Percentiles rank a stretch among this genome's conserved stretches.
These are phyloP conservation scores for Pachyseris speciosa DNA, from an alignment of 64 coral and sea anemone species.

Conservation along the genomic window DNA sequence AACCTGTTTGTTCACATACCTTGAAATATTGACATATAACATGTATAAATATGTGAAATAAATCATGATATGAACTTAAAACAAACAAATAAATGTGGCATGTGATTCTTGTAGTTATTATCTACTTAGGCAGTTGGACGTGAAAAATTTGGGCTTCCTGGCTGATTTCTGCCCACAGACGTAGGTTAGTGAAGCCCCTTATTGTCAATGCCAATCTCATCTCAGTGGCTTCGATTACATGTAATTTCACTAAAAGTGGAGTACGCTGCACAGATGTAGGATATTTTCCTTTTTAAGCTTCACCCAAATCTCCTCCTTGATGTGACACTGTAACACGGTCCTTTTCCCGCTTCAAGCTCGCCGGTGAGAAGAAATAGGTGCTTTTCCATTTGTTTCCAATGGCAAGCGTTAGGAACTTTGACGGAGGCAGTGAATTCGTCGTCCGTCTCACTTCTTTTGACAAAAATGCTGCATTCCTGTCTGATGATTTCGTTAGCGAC, in stretches of 20 bases:
- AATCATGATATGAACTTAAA: too few species aligned
- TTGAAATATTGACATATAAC: too few species aligned
- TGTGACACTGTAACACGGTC: neutral
- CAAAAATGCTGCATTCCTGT: neutral
- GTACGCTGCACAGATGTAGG: neutral
- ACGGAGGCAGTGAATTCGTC: neutral
- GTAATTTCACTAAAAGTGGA: neutral
- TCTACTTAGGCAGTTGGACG: too few species aligned
- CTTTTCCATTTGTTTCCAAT: neutral
- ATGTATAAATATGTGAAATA: too few species aligned
- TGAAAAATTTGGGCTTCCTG: too few species aligned
- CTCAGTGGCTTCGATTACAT: neutral
- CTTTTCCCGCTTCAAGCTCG: neutral
- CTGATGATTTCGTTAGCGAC: conserved; percentile 1
- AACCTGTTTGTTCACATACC: too few species aligned
- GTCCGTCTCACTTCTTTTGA: neutral
- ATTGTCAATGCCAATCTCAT: neutral
- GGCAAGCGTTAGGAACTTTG: neutral
- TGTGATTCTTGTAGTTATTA: too few species aligned
- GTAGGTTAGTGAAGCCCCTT: too few species aligned
- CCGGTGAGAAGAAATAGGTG: neutral
- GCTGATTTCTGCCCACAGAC: too few species aligned
- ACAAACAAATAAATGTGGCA: too few species aligned
- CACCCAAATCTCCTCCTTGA: neutral
- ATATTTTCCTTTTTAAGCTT: neutral